Evolutionary conservation across 2,888 invertebrate species (phyloP), one percentile per base, ranked within the genome.

Genomic region (Zaprionus bogoriensis): DNA sequence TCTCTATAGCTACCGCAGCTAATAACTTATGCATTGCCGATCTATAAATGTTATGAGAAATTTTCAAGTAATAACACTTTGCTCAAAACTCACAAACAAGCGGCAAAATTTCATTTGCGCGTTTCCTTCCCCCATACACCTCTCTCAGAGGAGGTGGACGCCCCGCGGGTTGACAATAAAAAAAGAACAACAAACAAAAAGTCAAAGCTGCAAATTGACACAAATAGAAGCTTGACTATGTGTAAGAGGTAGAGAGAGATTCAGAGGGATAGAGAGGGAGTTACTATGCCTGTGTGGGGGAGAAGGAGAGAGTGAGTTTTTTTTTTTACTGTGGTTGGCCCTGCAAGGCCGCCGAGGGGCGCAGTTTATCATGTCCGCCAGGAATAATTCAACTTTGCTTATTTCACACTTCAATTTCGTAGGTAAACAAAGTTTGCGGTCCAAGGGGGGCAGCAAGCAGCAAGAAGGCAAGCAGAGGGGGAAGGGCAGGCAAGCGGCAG

Each of bases 301-400:
- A 23, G 38, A n/a, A n/a, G n/a, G n/a, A n/a, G n/a, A n/a, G n/a
- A n/a, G n/a, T n/a, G n/a, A n/a, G n/a, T n/a, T n/a, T n/a, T n/a
- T 17, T 46, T 44, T 53, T 55, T 57, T 23, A 14, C 32, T 25
- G 14, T n/a, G 3, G 12, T 17, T 9, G n/a, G 5, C 30, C 28
- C 63, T 36, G 25, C 36, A 59, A 59, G 72, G 64, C 63, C 74
- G 64, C 55, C 60, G 17, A 36, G 59, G 55, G 69, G 63, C 73
- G 67, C 80, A 87, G 87, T 85, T 88, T 83, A 87, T 87, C 87
- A 87, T 87, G 81, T 87, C 87, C 88, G 78, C 67, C 73, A 87
- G 87, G 88, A 87, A 88, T 81, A 87, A 88, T 88, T 88, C 87
- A 88, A 88, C 88, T 83, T 80, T 86, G 73, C 81, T 87, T 87